Base-by-base conservation (phyloP, 2,888 invertebrate genomes). In the Nebria salina region DNA sequence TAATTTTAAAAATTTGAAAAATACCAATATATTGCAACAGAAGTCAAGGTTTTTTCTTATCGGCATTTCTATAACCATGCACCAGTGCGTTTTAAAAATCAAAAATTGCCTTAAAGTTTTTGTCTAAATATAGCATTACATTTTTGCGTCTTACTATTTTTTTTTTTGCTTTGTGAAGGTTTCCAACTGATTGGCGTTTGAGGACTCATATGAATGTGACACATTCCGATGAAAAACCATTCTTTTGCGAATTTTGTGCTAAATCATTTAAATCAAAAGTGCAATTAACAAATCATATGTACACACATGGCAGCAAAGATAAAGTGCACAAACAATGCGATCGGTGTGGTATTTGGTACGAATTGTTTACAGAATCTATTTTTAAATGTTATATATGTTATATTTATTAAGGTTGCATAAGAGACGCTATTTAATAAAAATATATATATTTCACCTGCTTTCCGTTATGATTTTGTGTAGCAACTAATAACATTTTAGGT, bases 261-360 rank as follows among this genome's bases (percentile, higher is more conserved):
- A 80, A 80, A 72, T 54, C 75, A 15, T 80, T 80, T 25, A 80
- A 80, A 80, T 41, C 65, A 0, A 80, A 80, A 25, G 72, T 80
- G 4, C 80, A 80, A 41, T 72, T 80, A 72, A 68, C 26, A 15
- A 80, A 80, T 75, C 80, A 80, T 65, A 75, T 75, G 75, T 80
- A 74, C 43, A 66, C 72, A 11, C 80, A 80, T 65, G 75, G 65
- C 34, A 70, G 41, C 20, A 80, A 80, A 64, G 75, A 80, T 65
- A 74, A 78, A 41, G 43, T 25, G 11, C 72, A 80, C 34, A 80
- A 80, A 75, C 80, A 80, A 11, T 80, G 80, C n/a, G 75, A 80
- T 72, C 64, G 41, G 8, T 80, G 80, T 13, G 80, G 80, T n/a
- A 8, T 75, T 70, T 72, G 80, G 80, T 80, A 75, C 8, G 70